Evolutionary conservation across 2,797 vertebrate genomes (phyloP), one percentile per base, ranked within the genome.

Genomic region (Cheirogaleus major): DNA sequence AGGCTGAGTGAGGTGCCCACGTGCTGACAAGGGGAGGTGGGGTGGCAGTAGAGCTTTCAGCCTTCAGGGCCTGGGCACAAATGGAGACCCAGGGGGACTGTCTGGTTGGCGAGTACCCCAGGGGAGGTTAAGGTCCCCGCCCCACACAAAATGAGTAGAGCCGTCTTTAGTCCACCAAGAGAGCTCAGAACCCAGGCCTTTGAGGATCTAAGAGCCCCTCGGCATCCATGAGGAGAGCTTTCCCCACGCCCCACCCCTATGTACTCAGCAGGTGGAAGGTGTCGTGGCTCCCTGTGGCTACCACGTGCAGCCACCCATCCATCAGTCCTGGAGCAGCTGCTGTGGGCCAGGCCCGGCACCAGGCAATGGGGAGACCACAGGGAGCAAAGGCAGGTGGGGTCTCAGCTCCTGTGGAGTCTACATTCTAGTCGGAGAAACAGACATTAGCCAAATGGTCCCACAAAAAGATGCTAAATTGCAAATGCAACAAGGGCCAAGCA

Each of bases 391-490:
- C 8, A n/a, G n/a, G 30, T 43, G 57, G 17, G 32, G 23, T 38
- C 27, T 30, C 72, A 17, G 89, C 3, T 27, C 59, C 17, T 5
- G 0, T 43, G 43, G n/a, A 48, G n/a, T 6, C 81, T 57, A 50
- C 9, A 11, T 38, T 75, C 72, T 7, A 25, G 41, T 0, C 38
- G 5, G 48, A 89, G 59, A 85, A 48, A 59, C 0, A 30, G 43
- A 63, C 10, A 5, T 1, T 75, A 48, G 43, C 35, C 79, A 84
- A 35, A 59, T 2, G 23, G 84, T n/a, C n/a, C 76, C 73, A 70
- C 35, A 15, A 92, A 87, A 18, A 93, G 70, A 84, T 41, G 78
- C 43, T 70, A 63, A 57, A 52, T n/a, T 59, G 63, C 41, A 50
- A 76, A 50, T 35, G 30, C 43, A 50, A 72, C 73, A 35, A 43